These are phyloP conservation scores for Deilephila elpenor DNA, from an alignment of 2,888 invertebrate species.

Conservation along the genomic window DNA sequence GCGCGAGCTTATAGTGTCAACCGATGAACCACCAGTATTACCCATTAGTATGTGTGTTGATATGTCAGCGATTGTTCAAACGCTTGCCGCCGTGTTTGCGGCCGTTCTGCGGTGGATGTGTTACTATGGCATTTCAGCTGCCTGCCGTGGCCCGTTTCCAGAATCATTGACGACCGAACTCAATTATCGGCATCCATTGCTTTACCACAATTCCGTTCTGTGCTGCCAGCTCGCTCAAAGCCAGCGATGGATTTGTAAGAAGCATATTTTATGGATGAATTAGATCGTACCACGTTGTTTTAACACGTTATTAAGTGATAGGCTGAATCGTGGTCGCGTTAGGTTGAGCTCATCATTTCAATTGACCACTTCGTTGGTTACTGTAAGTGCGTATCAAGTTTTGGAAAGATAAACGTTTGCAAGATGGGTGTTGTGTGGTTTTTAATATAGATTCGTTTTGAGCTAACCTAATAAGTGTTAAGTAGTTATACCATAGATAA, in stretches of 20 bases:
- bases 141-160: constrained; percentile 38
- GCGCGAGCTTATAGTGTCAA: constrained; percentile 41
- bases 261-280: constrained; percentile 17
- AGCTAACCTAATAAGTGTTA: too few relatives aligned
- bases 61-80: constrained; percentile 68
- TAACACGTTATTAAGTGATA: constrained; percentile 51
- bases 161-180: constrained; percentile 17
- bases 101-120: constrained; percentile 66
- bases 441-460: not conserved
- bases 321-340: constrained; percentile 45
- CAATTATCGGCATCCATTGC: constrained; percentile 14
- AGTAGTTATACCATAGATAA: too few relatives aligned
- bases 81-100: constrained; percentile 66
- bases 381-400: constrained; percentile 34
- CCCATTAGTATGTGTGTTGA: constrained; percentile 58
- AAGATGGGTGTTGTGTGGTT: not conserved
- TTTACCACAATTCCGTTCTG: too few relatives aligned
- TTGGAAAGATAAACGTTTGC: constrained; percentile 32
- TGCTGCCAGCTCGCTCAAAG: not conserved
- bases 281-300: constrained; percentile 38
- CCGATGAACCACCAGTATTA: constrained; percentile 52
- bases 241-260: constrained; percentile 34
- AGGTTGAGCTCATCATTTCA: constrained; percentile 47
- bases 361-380: constrained; percentile 26
- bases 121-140: constrained; percentile 67